These are phyloP conservation scores for Schizaphis graminum DNA, from an alignment of 2,888 invertebrate species.

Conservation along the genomic window DNA sequence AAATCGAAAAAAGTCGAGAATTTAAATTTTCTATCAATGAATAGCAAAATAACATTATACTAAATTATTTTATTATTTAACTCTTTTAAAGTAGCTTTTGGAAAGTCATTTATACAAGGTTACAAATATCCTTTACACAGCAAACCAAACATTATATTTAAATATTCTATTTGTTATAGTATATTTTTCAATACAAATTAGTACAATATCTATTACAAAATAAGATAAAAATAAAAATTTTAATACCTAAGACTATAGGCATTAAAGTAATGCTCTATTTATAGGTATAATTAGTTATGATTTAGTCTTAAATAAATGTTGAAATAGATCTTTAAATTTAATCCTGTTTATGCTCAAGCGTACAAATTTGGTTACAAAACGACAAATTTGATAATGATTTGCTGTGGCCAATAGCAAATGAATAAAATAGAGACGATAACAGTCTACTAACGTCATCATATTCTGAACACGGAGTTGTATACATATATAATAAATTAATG, in stretches of 20 bases:
- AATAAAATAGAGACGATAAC: neutral
- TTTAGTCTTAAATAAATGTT: neutral
- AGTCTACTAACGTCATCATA: neutral
- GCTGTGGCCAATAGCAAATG: neutral
- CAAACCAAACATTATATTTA: neutral
- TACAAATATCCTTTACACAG: neutral
- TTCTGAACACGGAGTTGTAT: neutral
- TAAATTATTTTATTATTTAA: no score
- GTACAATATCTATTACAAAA: neutral
- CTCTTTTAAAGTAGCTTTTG: neutral
- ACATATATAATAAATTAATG: neutral
- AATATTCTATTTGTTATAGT: neutral
- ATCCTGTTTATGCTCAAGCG: neutral
- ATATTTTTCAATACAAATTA: neutral
- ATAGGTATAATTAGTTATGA: neutral
- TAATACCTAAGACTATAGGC: neutral
- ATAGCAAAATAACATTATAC: no score
- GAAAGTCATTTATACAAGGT: neutral
- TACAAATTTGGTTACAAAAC: neutral
- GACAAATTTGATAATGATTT: neutral
- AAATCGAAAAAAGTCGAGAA: no score
- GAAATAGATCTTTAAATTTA: neutral
- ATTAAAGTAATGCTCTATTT: neutral
- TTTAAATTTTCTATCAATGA: no score
- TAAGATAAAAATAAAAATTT: neutral